phyloP scores from a whole-genome alignment of 2,888 invertebrate genomes.

The Philonicus albiceps region DNA sequence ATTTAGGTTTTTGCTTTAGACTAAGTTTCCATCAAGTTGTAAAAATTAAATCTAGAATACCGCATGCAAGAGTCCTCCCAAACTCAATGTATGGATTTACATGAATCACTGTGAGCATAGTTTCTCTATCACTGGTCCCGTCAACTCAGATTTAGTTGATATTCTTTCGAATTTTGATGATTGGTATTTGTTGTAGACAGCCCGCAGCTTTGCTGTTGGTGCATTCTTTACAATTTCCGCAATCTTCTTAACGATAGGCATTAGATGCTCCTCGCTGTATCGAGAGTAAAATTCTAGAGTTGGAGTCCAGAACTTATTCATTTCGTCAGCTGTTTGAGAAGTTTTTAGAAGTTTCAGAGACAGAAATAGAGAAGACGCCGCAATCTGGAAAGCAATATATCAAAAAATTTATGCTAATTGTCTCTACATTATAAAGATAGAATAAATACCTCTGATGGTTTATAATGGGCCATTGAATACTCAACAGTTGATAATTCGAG shows the following conservation, averaged over 20 bases:
- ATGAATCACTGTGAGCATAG: conserved; percentile 49
- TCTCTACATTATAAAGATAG: neutral
- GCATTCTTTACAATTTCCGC: conserved; percentile 74
- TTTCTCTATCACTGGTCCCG: conserved; percentile 56
- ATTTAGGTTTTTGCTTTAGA: neutral
- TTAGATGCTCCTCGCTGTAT: conserved; percentile 74
- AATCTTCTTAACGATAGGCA: conserved; percentile 73
- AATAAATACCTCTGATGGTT: conserved; percentile 78
- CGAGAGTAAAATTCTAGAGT: conserved; percentile 79
- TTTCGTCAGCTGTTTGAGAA: conserved; percentile 58
- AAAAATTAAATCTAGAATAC: neutral
- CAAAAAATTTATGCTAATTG: neutral
- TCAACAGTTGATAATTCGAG: conserved; percentile 85
- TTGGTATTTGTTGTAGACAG: conserved; percentile 75
- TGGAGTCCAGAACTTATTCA: conserved; percentile 73
- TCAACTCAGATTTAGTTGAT: conserved; percentile 70
- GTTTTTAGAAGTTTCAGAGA: conserved; percentile 59
- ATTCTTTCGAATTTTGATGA: conserved; percentile 70
- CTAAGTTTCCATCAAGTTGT: neutral
- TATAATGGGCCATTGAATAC: conserved; percentile 78
- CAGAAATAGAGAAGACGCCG: conserved; percentile 59
- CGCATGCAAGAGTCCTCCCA: neutral
- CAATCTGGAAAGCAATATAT: conserved; percentile 55
- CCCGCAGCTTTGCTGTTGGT: conserved; percentile 75
- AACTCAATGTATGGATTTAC: neutral